Percentiles rank a stretch among this genome's conserved stretches.
phyloP scores from a whole-genome alignment of 92 coral and sea anemone genomes.

The Metridium senile region DNA sequence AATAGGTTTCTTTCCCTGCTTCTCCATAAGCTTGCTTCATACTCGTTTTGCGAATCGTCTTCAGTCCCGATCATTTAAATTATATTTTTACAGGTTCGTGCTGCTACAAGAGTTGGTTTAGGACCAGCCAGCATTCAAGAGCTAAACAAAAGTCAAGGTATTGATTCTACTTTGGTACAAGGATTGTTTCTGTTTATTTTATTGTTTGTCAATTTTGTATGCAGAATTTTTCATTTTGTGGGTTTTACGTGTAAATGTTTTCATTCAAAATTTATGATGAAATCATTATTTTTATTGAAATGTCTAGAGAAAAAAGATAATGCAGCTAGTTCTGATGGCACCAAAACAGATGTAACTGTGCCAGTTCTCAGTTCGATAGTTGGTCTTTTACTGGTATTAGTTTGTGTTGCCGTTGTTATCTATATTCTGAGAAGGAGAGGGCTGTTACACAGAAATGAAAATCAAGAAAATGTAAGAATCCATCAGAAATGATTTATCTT shows the following conservation, averaged over 20 bases:
- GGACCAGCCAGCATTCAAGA: constrained; percentile 8
- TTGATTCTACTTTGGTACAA: too few species aligned
- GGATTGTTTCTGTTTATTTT: too few species aligned
- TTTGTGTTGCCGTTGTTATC: neutral
- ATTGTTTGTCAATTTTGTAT: too few species aligned
- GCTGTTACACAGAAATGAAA: neutral
- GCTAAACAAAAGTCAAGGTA: neutral
- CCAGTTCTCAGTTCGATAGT: constrained; percentile 19
- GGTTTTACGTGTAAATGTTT: too few species aligned
- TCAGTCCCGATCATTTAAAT: neutral
- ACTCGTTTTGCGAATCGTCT: too few species aligned
- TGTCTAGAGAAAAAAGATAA: neutral
- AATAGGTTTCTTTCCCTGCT: too few species aligned
- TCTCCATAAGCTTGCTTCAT: too few species aligned
- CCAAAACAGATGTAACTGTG: constrained; percentile 3
- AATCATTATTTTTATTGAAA: too few species aligned
- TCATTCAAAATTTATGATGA: too few species aligned
- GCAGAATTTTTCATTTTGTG: too few species aligned
- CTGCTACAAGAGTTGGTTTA: constrained; percentile 20
- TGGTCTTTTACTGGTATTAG: neutral
- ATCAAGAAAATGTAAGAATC: neutral
- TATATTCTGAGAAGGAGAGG: constrained; percentile 7
- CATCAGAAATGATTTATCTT: neutral
- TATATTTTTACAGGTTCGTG: constrained; percentile 14
- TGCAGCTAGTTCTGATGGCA: neutral